phyloP scores from a whole-genome alignment of 2,888 invertebrate species.

The Drosophila ustulata region DNA sequence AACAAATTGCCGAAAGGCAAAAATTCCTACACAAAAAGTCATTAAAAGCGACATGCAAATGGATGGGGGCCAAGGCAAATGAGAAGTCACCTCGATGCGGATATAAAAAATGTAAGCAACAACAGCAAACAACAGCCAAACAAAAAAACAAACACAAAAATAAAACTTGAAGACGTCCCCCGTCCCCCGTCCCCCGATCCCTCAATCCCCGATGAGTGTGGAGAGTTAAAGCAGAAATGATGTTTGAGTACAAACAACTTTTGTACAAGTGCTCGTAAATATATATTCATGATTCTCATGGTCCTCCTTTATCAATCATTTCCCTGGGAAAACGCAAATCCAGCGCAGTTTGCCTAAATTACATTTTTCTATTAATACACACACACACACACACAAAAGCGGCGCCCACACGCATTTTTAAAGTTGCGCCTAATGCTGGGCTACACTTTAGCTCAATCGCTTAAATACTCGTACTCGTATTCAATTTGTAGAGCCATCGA shows the following conservation, averaged over 20 bases:
- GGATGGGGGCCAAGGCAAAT: conserved; percentile 1
- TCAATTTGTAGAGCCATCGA: conserved; percentile 61
- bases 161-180: not conserved
- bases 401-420: not conserved
- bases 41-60: conserved; percentile 50
- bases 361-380: conserved; percentile 24
- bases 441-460: conserved; percentile 23
- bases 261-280: not conserved
- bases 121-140: not conserved
- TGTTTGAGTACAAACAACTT: not conserved
- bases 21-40: conserved; percentile 49
- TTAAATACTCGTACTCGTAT: conserved; percentile 53
- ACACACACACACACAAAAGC: not conserved
- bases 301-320: conserved; percentile 15
- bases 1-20: conserved; percentile 42
- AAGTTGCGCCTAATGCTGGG: conserved; percentile 24
- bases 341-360: conserved; percentile 5
- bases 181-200: not conserved
- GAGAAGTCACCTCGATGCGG: conserved; percentile 15
- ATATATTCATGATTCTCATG: not conserved
- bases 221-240: conserved; percentile 1
- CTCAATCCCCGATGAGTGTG: not conserved
- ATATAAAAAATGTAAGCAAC: conserved; percentile 3
- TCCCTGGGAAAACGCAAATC: conserved; percentile 6
- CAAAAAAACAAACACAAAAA: not conserved